Evolutionary conservation across 2,888 invertebrate species (phyloP), one percentile per base, ranked within the genome.

Genomic region (Aporophyla nigra): DNA sequence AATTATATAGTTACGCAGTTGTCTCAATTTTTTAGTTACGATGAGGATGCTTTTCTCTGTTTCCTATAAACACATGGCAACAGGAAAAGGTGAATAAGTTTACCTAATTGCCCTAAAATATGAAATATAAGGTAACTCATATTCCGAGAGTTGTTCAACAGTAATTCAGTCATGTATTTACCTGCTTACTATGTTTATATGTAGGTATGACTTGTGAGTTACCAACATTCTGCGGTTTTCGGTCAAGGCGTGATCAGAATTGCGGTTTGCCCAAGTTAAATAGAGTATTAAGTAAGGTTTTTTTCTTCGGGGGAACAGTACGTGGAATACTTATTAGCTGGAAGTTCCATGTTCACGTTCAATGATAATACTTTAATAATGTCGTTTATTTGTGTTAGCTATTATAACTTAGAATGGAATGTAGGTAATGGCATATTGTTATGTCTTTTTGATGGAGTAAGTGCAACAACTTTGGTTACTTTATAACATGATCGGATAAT

Each of bases 191-290:
- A 56, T 74, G 24, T 82, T 66, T 82, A 66, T 74, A 67, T 71
- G 43, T 80, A 79, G 76, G 66, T 77, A 80, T 68, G 80, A 67
- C 77, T 71, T 71, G 59, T 62, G 65, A 81, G 85, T 85, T 84
- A 82, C 83, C 84, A 86, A 80, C 87, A 87, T 87, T 88, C 83
- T 87, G 89, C 86, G 90, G 90, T 90, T 88, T 88, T 87, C 85
- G 86, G 83, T 88, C 86, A 89, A 89, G 83, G 88, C 84, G 79
- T 80, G 83, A 83, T 87, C 86, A 70, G 86, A 85, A 86, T 86
- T 88, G 90, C 82, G 91, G 91, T 91, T 80, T 80, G 76, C 78
- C 78, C 71, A 84, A 86, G 83, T 82, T 82, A 86, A 88, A 86
- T 86, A 86, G 81, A 84, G 86, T 87, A 85, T 82, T 85, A 88